Evolutionary conservation across 1,140 invertebrate species (phyloP).

Genomic region (Plectrocnemia conspersa): DNA sequence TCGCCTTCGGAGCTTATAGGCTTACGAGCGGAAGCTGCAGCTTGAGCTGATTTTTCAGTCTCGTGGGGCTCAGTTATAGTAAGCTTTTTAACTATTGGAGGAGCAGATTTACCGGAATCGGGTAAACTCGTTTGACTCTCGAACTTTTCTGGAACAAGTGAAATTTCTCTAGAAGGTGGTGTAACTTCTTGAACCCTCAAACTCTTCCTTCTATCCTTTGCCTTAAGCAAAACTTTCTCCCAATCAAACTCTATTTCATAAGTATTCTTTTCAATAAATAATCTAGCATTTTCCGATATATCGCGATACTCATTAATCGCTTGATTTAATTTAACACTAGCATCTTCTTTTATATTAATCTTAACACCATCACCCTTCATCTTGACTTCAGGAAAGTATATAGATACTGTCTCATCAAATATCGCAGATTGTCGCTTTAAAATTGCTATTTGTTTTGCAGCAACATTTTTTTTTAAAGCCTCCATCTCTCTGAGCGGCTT

Average conservation of each 20-base stretch:
- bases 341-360: constrained; percentile 37
- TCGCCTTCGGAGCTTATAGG: no score
- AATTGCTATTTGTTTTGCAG: constrained; percentile 47
- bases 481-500: constrained; percentile 48
- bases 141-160: no score
- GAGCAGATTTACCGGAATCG: no score
- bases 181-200: constrained; percentile 40
- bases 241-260: constrained; percentile 43
- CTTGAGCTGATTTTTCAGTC: no score
- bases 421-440: constrained; percentile 49
- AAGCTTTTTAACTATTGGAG: no score
- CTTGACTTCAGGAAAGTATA: constrained; percentile 50
- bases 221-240: constrained; percentile 43
- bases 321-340: no score
- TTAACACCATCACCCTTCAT: no score
- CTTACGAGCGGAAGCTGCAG: no score
- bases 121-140: no score
- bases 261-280: constrained; percentile 41
- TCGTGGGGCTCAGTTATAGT: no score
- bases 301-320: constrained; percentile 43
- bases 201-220: constrained; percentile 42
- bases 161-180: no score
- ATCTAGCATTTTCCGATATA: constrained; percentile 37
- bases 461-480: constrained; percentile 44
- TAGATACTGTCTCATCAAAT: constrained; percentile 50